These are phyloP conservation scores for Trachemys scripta DNA, from an alignment of 2,113 vertebrate genomes.

Conservation along the genomic window DNA sequence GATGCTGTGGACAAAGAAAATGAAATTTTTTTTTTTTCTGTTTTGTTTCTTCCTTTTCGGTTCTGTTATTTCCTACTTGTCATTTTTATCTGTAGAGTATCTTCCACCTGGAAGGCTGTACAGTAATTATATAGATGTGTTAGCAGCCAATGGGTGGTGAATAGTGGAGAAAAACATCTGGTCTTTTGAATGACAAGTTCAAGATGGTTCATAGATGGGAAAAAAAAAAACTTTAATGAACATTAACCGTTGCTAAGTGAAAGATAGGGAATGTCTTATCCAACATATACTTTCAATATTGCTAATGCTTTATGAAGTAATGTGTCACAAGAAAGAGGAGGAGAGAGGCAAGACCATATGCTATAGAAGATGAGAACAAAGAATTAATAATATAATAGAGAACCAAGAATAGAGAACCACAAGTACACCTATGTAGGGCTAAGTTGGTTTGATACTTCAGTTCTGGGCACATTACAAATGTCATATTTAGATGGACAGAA, in stretches of 20 bases:
- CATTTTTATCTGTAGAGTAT: background rate
- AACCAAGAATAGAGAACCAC: background rate
- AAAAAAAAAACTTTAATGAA: background rate
- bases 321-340: background rate
- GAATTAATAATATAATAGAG: background rate
- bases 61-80: background rate
- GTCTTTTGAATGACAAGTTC: background rate
- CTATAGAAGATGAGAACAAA: background rate
- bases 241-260: background rate
- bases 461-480: background rate
- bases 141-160: background rate
- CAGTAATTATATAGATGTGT: background rate
- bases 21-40: background rate
- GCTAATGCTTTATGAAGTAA: background rate
- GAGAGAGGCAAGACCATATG: background rate
- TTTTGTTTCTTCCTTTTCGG: background rate
- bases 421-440: background rate
- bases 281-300: background rate
- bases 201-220: background rate
- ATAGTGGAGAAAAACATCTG: conserved; percentile 1
- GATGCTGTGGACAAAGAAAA: background rate
- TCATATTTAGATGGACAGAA: background rate
- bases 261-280: background rate
- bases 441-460: background rate
- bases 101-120: background rate